Conservation (phyloP, 2,113 vertebrate species). For the Rattus rattus region DNA sequence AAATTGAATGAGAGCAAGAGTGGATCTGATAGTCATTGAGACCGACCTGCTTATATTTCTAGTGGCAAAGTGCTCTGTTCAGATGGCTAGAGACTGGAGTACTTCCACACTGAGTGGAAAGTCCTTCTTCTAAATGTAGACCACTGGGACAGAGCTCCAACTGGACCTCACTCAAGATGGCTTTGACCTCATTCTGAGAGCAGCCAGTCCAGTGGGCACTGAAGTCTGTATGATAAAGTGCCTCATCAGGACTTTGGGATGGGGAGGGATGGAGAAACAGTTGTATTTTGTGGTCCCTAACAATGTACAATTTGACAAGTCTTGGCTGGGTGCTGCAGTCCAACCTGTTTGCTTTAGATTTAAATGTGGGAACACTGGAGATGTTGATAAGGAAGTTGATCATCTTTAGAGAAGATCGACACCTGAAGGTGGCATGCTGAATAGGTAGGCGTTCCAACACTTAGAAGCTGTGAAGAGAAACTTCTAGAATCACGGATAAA, state of each 20-base stretch:
- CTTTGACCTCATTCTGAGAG: background rate
- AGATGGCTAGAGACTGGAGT: background rate
- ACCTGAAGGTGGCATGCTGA: background rate
- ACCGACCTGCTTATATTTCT: background rate
- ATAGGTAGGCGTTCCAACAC: background rate
- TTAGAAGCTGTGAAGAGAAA: background rate
- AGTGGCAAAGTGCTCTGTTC: background rate
- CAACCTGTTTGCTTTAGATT: background rate
- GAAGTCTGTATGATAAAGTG: background rate
- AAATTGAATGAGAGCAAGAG: background rate
- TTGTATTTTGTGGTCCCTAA: background rate
- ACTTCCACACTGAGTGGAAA: accelerated
- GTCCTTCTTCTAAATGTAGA: background rate
- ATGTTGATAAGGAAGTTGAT: background rate
- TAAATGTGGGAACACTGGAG: background rate
- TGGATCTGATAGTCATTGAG: background rate
- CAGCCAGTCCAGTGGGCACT: background rate
- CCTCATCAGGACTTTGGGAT: background rate
- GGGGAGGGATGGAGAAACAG: background rate
- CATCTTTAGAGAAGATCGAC: background rate
- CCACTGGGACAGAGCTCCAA: background rate
- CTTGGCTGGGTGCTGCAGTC: background rate
- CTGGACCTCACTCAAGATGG: background rate
- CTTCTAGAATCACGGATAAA: background rate
- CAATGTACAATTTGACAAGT: background rate